Conservation (phyloP, 2,113 vertebrate genomes). For the Pollimyrus isidori region DNA sequence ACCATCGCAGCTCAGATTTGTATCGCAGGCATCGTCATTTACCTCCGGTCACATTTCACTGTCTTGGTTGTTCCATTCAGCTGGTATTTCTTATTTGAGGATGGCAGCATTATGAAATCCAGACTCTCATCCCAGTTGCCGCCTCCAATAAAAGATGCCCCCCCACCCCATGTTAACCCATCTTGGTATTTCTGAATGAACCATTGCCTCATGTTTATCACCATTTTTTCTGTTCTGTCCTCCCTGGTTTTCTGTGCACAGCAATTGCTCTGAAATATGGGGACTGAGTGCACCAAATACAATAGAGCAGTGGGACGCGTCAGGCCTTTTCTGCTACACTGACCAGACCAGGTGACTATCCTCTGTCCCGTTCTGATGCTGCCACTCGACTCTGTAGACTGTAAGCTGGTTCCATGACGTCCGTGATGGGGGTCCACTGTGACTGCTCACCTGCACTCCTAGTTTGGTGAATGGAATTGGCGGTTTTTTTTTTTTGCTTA, state of each 20-base stretch:
- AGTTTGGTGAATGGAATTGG: not conserved
- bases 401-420: not conserved
- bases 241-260: slow-evolving; percentile 86
- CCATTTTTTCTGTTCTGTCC: slow-evolving; percentile 60
- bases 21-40: not conserved
- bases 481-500: not conserved
- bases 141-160: slow-evolving; percentile 66
- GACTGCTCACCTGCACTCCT: not conserved
- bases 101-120: not conserved
- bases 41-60: not conserved
- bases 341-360: slow-evolving; percentile 99
- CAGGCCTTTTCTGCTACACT: slow-evolving; percentile 99
- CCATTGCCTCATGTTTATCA: slow-evolving; percentile 80
- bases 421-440: not conserved
- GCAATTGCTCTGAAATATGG: slow-evolving; percentile 99
- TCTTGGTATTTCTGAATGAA: slow-evolving; percentile 81
- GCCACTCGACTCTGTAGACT: slow-evolving; percentile 21
- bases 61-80: slow-evolving; percentile 27
- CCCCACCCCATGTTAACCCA: slow-evolving; percentile 59
- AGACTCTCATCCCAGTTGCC: not conserved
- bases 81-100: slow-evolving; percentile 42
- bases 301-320: slow-evolving; percentile 99
- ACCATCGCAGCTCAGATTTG: not conserved
- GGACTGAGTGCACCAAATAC: slow-evolving; percentile 99
- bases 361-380: slow-evolving; percentile 54